Evolutionary conservation across 1,140 invertebrate species (phyloP), one percentile per base, ranked within the genome.

Genomic region (Drosophila erecta): DNA sequence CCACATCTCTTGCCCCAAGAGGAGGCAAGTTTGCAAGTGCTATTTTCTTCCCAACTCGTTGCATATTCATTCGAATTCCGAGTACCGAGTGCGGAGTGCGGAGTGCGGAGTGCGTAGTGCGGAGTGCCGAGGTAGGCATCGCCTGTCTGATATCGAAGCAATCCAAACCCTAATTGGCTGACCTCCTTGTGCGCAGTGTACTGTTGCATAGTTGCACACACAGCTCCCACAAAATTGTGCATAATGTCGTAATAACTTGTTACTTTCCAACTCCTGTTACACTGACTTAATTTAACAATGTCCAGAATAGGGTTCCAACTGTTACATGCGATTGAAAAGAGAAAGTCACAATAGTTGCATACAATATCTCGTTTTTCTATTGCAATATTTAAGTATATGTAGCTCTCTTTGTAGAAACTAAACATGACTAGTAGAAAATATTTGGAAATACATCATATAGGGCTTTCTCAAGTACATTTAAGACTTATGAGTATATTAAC

Each of bases 61-160:
- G 83, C 76, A 89, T 83, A 87, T 87, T 87, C 76, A 87, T 87
- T 60, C 76, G 64, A 76, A 76, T 76, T 67, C 84, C 57, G 41
- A 84, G 65, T 62, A 55, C 69, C 27, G n/a, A 40, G 41, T 24
- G 4, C 24, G 4, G 24, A 24, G 24, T 24, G 24, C 4, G 54
- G 46, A 84, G 70, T 62, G 58, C n/a, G n/a, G n/a, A n/a, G n/a
- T n/a, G n/a, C n/a, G n/a, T n/a, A 40, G 41, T 24, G 4, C 24
- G 4, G 24, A 24, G 24, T 24, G 24, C 69, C 22, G n/a, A 37
- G 41, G 49, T 46, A 75, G 50, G 78, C 59, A 57, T 59, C 69
- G 57, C 38, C 79, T 54, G 54, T 76, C 56, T 44, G 43, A 62
- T 58, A 24, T 37, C 40, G 51, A 35, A 40, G 46, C 43, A 33